A percentile compares a stretch with the other conserved stretches of the same genome.
Conservation (phyloP, 2,888 invertebrate species). For the Nemotelus pantherinus region DNA sequence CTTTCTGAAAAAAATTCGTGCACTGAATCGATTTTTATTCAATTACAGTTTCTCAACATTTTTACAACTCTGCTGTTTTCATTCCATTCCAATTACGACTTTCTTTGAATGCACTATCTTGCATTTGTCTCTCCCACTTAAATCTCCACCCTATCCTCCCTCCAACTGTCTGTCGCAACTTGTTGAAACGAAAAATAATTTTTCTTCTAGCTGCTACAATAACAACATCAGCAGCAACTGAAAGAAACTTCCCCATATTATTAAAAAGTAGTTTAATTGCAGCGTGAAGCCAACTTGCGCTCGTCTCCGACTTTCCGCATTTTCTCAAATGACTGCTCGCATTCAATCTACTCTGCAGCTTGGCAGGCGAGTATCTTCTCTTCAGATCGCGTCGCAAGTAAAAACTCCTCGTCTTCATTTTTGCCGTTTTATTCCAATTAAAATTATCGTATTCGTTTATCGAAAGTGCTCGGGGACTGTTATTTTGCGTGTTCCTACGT, state of each 20-base stretch:
- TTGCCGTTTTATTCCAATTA: conserved; percentile 35
- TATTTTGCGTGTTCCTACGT: conserved; percentile 7
- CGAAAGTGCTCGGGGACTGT: conserved; percentile 9
- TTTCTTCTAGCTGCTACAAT: background rate
- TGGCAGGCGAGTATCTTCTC: background rate
- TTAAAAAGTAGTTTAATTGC: conserved; percentile 38
- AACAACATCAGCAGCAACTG: background rate
- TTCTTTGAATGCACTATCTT: background rate
- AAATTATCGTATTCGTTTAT: conserved; percentile 41
- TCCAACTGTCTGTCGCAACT: background rate
- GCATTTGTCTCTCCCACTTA: background rate
- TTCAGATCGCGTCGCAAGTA: background rate
- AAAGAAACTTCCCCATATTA: conserved; percentile 15
- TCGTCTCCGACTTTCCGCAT: background rate
- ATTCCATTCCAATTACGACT: background rate
- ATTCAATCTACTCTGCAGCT: too few species aligned
- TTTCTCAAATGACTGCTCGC: background rate
- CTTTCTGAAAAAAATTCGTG: too few species aligned
- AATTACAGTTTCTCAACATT: too few species aligned
- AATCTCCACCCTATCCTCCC: background rate
- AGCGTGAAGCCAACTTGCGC: background rate
- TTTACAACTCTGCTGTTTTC: background rate
- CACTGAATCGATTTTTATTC: too few species aligned
- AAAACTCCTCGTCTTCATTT: conserved; percentile 9
- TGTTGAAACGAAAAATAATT: conserved; percentile 27